Evolutionary conservation across 2,797 vertebrate species (phyloP).

Genomic region (Megaceryle alcyon): DNA sequence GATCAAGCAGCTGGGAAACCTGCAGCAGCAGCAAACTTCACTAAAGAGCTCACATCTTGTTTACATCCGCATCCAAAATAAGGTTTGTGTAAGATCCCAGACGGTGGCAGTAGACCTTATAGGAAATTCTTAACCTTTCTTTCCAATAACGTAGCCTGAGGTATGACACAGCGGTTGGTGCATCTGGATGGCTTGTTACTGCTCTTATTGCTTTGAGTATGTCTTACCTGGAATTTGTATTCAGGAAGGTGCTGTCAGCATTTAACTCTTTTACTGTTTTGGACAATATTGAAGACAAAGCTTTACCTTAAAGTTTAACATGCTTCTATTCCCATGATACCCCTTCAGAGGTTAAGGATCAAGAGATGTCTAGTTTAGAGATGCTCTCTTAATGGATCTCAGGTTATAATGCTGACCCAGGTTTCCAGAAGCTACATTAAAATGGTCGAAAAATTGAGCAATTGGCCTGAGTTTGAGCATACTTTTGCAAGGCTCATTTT

Average conservation of each 20-base stretch:
- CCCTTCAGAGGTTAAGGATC: neutral
- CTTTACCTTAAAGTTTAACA: neutral
- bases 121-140: neutral
- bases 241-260: neutral
- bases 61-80: neutral
- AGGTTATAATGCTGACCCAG: neutral
- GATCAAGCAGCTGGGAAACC: neutral
- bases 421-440: neutral
- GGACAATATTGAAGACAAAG: neutral
- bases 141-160: neutral
- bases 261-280: neutral
- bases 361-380: neutral
- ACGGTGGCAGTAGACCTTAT: neutral
- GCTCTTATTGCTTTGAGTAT: neutral
- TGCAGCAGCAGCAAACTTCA: neutral
- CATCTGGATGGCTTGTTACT: neutral
- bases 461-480: neutral
- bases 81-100: neutral
- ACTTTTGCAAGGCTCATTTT: neutral
- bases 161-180: neutral
- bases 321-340: neutral
- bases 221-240: neutral
- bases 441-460: neutral
- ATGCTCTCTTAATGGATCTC: neutral
- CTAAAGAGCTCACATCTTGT: neutral